A percentile compares a stretch with the other conserved stretches of the same genome.
Conservation (phyloP, 2,797 vertebrate genomes). For the Oryzias sinensis region DNA sequence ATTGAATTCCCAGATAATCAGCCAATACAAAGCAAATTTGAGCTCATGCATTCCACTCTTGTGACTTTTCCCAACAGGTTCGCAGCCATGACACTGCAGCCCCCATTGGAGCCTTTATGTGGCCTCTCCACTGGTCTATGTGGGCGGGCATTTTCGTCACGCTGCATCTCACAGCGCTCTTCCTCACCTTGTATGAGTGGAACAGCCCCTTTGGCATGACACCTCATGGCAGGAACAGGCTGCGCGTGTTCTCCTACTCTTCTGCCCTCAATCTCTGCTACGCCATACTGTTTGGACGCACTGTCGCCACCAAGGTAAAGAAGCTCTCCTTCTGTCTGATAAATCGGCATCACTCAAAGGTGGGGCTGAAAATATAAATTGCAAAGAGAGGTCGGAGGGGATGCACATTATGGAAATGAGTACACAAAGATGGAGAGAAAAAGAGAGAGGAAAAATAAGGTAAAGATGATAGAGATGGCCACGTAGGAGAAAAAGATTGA, state of each 20-base stretch:
- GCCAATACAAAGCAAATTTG: background rate
- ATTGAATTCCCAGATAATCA: background rate
- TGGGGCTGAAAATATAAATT: constrained; percentile 17
- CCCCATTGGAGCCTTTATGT: constrained; percentile 93
- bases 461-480: constrained; percentile 31
- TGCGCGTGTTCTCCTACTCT: constrained; percentile 93
- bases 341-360: constrained; percentile 15
- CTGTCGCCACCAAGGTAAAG: constrained; percentile 87
- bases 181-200: constrained; percentile 96
- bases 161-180: constrained; percentile 90
- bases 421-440: constrained; percentile 10
- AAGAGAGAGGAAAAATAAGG: constrained; percentile 1
- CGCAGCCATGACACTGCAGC: constrained; percentile 87
- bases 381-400: constrained; percentile 11
- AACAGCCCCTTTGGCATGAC: constrained; percentile 97
- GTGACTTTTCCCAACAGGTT: constrained; percentile 60
- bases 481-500: constrained; percentile 46
- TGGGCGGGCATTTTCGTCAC: constrained; percentile 94
- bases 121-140: constrained; percentile 97
- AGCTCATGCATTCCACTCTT: background rate
- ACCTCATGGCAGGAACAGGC: constrained; percentile 87
- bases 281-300: constrained; percentile 92
- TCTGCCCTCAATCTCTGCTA: constrained; percentile 97
- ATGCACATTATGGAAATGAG: constrained; percentile 18
- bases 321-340: constrained; percentile 27